These are phyloP conservation scores for Meteorus cinctellus DNA, from an alignment of 2,888 invertebrate genomes.

Conservation along the genomic window DNA sequence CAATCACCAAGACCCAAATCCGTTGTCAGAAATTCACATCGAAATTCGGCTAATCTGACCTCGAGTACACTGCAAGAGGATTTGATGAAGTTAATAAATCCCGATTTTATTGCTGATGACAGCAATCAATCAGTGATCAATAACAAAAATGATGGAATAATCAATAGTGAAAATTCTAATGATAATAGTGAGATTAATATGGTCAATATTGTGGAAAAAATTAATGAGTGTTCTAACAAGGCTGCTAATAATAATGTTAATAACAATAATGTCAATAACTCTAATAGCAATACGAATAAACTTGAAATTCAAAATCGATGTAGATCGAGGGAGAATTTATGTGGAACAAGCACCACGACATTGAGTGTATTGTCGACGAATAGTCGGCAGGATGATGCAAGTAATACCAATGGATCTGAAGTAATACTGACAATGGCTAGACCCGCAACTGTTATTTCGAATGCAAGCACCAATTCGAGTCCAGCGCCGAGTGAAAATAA, in stretches of 20 bases:
- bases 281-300: slow-evolving; percentile 70
- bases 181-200: slow-evolving; percentile 33
- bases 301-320: slow-evolving; percentile 70
- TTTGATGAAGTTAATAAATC: slow-evolving; percentile 89
- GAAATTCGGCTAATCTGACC: slow-evolving; percentile 78
- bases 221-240: slow-evolving; percentile 59
- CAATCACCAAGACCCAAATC: slow-evolving; percentile 78
- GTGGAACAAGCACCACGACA: slow-evolving; percentile 67
- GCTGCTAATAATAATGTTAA: slow-evolving; percentile 57
- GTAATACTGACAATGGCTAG: slow-evolving; percentile 80
- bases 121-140: slow-evolving; percentile 52
- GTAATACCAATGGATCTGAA: slow-evolving; percentile 72
- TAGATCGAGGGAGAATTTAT: slow-evolving; percentile 72
- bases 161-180: slow-evolving; percentile 25
- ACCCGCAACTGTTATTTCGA: slow-evolving; percentile 80
- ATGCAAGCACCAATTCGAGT: slow-evolving; percentile 77
- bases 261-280: slow-evolving; percentile 67
- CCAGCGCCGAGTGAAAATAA: slow-evolving; percentile 77
- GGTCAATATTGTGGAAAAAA: slow-evolving; percentile 29
- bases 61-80: slow-evolving; percentile 86
- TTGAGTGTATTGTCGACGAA: slow-evolving; percentile 65
- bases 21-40: slow-evolving; percentile 77
- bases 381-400: slow-evolving; percentile 68
- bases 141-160: slow-evolving; percentile 36
- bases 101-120: slow-evolving; percentile 76